Base-by-base conservation (phyloP, 2,888 invertebrate species). In the Dynastes tityus region DNA sequence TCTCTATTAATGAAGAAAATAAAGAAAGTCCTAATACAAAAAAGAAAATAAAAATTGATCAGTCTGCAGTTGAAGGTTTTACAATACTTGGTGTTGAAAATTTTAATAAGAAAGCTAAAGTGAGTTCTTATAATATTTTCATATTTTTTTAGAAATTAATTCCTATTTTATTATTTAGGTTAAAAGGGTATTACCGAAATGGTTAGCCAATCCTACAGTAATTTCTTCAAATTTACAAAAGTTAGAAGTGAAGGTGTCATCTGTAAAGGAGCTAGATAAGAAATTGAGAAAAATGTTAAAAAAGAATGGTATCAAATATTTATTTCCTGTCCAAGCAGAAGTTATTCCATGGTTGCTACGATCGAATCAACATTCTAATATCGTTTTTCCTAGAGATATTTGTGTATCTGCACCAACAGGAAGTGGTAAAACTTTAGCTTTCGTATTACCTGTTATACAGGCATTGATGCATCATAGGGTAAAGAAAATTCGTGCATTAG, bases 361-460 rank as follows among this genome's bases (percentile, higher is more conserved):
- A 83, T 92, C 92, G 80, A 91, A 93, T 82, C 87, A 90, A 81
- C 89, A 92, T 82, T 90, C 93, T 78, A 86, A 90, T 84, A 89
- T 91, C 40, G 90, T 94, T 83, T 93, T 95, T 89, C 95, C 97
- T 0, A 92, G 94, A 82, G 99, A 99, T 88, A 91, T 98, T 74
- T 99, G 99, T 89, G 96, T 99, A 40, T 98, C 97, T 61, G 98
- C 98, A 22, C 98, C 99, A 0, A 99, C 99, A 1, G 98, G 98
- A 22, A 98, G 98, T 90, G 99, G 99, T 27, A 99, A 99, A 90
- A 99, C 99, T 0, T 89, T 99, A 78, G 95, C 98, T 2, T 99
- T 96, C 92, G 97, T 96, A 68, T 89, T 99, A 80, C 99, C 99
- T 6, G 93, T 98, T 67, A 90, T 98, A 53, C 96, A 97, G 90